Conservation (phyloP, 2,797 vertebrate species). For the Lepus oiostolus region DNA sequence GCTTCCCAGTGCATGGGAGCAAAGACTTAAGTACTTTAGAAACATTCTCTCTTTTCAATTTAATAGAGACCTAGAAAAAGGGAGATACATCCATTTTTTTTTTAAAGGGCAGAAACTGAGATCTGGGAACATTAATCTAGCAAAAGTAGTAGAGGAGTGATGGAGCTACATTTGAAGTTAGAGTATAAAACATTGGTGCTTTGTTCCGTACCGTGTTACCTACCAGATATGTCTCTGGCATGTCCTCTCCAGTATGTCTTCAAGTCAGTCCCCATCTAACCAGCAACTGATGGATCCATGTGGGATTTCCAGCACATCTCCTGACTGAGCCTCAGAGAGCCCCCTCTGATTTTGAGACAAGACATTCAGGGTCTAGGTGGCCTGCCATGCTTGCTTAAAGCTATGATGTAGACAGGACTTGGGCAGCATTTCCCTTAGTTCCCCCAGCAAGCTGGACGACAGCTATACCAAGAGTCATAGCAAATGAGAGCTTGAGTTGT, state of each 20-base stretch:
- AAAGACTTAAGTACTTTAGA: background rate
- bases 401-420: no score
- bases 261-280: background rate
- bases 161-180: background rate
- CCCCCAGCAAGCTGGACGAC: background rate
- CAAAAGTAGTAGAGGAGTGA: background rate
- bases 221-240: rapidly evolving
- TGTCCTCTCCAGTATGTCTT: background rate
- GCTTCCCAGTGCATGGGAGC: background rate
- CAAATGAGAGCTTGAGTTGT: no score
- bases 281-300: rapidly evolving
- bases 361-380: background rate
- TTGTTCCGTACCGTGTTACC: background rate
- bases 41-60: constrained; percentile 6
- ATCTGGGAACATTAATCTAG: background rate
- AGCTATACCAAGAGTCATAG: background rate
- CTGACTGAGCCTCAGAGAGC: background rate
- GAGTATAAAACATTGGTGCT: rapidly evolving
- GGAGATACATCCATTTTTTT: background rate
- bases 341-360: background rate
- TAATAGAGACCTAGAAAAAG: background rate
- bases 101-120: background rate
- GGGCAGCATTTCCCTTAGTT: background rate
- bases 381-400: background rate
- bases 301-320: background rate